Conservation (phyloP, 2,888 invertebrate genomes). For the Byasa hedistus region DNA sequence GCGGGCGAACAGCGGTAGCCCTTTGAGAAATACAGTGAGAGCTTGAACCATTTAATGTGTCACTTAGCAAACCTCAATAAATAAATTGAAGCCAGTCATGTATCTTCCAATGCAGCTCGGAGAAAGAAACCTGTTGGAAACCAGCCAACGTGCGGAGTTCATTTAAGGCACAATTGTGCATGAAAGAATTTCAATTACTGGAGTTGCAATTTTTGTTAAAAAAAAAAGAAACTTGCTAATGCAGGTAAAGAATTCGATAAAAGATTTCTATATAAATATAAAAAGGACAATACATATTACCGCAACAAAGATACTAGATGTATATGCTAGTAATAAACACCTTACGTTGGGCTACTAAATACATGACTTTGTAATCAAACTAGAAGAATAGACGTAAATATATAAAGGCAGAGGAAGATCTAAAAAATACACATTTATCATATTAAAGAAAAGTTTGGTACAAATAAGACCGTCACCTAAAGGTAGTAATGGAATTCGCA, state of each 20-base stretch:
- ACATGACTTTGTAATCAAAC: too few species aligned
- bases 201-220: constrained; percentile 33
- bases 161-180: constrained; percentile 49
- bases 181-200: constrained; percentile 57
- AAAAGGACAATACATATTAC: background rate
- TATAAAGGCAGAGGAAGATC: too few species aligned
- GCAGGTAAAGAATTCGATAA: background rate
- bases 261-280: background rate
- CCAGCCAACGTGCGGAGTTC: constrained; percentile 51
- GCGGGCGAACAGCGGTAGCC: constrained; percentile 11
- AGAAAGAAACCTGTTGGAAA: constrained; percentile 62
- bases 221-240: background rate
- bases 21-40: constrained; percentile 25
- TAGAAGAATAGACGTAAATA: too few species aligned
- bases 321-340: too few species aligned
- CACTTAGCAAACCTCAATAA: constrained; percentile 58
- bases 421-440: too few species aligned
- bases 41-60: constrained; percentile 42
- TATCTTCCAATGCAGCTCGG: constrained; percentile 48
- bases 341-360: too few species aligned
- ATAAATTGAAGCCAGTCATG: constrained; percentile 55
- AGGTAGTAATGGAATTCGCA: too few species aligned
- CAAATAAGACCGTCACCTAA: too few species aligned
- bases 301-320: too few species aligned
- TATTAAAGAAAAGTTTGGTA: too few species aligned